These are phyloP conservation scores for Epinephelus moara DNA, from an alignment of 2,113 vertebrate species.

Conservation along the genomic window DNA sequence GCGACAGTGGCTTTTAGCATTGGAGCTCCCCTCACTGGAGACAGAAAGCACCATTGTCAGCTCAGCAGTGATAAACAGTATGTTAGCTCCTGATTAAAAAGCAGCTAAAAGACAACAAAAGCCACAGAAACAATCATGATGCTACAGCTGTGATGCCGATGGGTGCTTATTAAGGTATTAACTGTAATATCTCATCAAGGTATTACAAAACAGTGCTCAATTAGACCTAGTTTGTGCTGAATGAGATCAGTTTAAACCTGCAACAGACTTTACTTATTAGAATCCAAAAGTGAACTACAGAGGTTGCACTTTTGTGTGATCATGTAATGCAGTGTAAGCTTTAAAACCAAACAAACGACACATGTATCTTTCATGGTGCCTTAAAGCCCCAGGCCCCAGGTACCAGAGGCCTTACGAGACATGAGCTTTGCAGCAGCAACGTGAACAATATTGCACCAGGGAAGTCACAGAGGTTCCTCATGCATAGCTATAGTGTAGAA, in stretches of 20 bases:
- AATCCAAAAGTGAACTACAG: neutral
- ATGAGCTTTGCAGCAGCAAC: no score
- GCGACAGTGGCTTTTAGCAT: neutral
- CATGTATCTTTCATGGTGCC: no score
- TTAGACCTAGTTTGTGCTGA: neutral
- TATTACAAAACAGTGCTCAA: neutral
- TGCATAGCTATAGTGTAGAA: no score
- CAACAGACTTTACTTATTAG: neutral
- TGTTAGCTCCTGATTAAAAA: neutral
- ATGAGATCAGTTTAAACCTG: neutral
- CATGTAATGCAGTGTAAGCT: neutral
- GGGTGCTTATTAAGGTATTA: neutral
- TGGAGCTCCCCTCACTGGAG: constrained; percentile 1
- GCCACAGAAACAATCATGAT: neutral
- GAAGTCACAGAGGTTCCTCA: no score
- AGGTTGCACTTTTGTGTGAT: neutral
- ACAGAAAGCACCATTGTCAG: neutral
- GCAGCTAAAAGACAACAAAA: neutral
- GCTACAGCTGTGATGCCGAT: neutral
- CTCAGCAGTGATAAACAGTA: neutral
- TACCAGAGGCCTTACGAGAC: no score
- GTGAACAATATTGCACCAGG: no score
- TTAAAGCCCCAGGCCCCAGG: no score
- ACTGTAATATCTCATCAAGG: neutral
- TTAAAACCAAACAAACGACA: neutral